Base-by-base conservation (phyloP, 2,797 vertebrate species). In the Rhabdomys pumilio region DNA sequence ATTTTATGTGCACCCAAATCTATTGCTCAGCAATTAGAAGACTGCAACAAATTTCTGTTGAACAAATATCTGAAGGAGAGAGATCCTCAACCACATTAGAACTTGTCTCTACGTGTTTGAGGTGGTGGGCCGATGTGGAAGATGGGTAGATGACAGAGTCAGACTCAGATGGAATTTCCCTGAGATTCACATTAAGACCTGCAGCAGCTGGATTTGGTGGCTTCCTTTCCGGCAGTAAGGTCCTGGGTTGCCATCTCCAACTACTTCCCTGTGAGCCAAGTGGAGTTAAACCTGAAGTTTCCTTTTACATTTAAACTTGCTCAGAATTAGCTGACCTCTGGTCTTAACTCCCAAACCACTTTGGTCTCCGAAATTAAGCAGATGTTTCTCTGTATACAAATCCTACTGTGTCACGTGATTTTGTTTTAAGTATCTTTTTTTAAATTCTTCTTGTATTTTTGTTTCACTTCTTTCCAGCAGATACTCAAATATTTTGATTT, bases 281-380 rank as follows among this genome's bases (percentile, higher is more conserved):
- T 72, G 44, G 19, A 93, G 0, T 34, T n/a, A 81, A 79, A 69
- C 57, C 41, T 65, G 9, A 89, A 93, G 69, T 83, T 84, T 67
- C 34, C 34, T 31, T 76, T 53, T 6, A 93, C 22, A 47, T 38
- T 47, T 47, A 65, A 95, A 90, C 50, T 81, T 47, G 44, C 0
- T 88, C 38, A 55, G 34, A 88, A 76, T 88, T 65, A 89, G 20
- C 67, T 89, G 13, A 50, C 6, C 47, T 4, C 6, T 41, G 44
- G 19, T 91, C 95, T 91, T 22, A 53, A n/a, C 69, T 79, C 31
- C 13, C 4, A 69, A 11, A 1, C 0, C 2, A 22, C n/a, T 34
- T 67, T 38, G 11, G 57, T 75, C 55, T 93, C 65, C 57, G 95
- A 63, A 83, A 94, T 50, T 63, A 93, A 69, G 65, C 24, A 86